phyloP scores from a whole-genome alignment of 1,140 invertebrate species.

The Ectropis grisescens region DNA sequence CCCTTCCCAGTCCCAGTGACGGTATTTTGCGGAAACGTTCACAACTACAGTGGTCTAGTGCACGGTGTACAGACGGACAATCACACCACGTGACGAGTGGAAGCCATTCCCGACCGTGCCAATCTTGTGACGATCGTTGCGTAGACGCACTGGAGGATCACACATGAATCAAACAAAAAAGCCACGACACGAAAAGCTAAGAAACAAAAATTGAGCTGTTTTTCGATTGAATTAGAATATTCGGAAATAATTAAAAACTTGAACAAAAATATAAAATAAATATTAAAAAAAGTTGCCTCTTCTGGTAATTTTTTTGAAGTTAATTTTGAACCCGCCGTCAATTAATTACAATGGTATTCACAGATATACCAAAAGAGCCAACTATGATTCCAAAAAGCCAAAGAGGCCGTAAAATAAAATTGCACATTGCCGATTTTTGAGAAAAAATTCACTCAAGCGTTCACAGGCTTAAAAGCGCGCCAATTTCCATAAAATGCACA shows the following conservation, averaged over 20 bases:
- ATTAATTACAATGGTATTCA: too few relatives aligned
- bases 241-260: too few relatives aligned
- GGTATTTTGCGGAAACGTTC: too few relatives aligned
- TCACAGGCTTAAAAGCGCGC: constrained; percentile 14
- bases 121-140: constrained; percentile 48
- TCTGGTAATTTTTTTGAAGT: too few relatives aligned
- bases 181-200: constrained; percentile 16
- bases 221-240: too few relatives aligned
- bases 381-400: constrained; percentile 9
- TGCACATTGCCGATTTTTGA: constrained; percentile 14
- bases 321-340: too few relatives aligned
- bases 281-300: too few relatives aligned
- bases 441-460: constrained; percentile 17
- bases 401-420: constrained; percentile 17
- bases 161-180: too few relatives aligned
- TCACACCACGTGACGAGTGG: constrained; percentile 34
- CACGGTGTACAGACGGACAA: constrained; percentile 26
- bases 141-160: constrained; percentile 63
- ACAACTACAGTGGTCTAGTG: too few relatives aligned
- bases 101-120: constrained; percentile 51
- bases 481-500: constrained; percentile 29
- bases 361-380: constrained; percentile 6
- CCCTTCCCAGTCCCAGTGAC: too few relatives aligned
- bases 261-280: too few relatives aligned
- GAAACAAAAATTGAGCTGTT: too few relatives aligned